Conservation (phyloP, 2,113 vertebrate species). For the Alethe castanea region DNA sequence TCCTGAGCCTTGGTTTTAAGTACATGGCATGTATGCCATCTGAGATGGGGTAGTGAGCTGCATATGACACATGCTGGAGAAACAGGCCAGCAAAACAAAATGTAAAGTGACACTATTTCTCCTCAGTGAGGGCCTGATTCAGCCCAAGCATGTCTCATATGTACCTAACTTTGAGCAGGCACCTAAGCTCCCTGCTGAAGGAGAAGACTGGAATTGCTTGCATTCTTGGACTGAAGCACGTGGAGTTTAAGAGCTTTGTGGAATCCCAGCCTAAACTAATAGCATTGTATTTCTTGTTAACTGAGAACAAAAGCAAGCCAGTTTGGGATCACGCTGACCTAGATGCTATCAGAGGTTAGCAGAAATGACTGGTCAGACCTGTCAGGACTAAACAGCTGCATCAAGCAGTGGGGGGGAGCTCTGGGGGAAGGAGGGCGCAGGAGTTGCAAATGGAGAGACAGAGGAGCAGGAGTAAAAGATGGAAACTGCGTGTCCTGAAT, state of each 20-base stretch:
- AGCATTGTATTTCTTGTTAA: slow-evolving; percentile 25
- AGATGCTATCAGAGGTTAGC: slow-evolving; percentile 56
- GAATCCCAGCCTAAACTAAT: slow-evolving; percentile 35
- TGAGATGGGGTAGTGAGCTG: neutral
- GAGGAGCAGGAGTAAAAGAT: slow-evolving; percentile 24
- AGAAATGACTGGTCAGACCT: slow-evolving; percentile 40
- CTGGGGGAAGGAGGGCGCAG: neutral
- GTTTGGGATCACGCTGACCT: slow-evolving; percentile 44
- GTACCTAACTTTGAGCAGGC: neutral
- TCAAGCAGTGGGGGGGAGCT: neutral
- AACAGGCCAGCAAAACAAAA: neutral
- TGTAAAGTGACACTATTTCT: neutral
- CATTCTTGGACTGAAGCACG: neutral
- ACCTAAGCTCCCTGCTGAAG: neutral
- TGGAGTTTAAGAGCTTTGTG: slow-evolving; percentile 26
- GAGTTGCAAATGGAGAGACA: slow-evolving; percentile 14
- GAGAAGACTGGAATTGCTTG: neutral
- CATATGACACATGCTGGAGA: neutral
- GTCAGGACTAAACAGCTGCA: slow-evolving; percentile 44
- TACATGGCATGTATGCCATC: neutral
- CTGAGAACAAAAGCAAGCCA: slow-evolving; percentile 4
- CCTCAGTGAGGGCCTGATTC: neutral
- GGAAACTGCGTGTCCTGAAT: slow-evolving; percentile 39
- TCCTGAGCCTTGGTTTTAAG: neutral
- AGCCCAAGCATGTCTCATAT: neutral